These are phyloP conservation scores for Formica aserva DNA, from an alignment of 2,888 invertebrate genomes.

Conservation along the genomic window DNA sequence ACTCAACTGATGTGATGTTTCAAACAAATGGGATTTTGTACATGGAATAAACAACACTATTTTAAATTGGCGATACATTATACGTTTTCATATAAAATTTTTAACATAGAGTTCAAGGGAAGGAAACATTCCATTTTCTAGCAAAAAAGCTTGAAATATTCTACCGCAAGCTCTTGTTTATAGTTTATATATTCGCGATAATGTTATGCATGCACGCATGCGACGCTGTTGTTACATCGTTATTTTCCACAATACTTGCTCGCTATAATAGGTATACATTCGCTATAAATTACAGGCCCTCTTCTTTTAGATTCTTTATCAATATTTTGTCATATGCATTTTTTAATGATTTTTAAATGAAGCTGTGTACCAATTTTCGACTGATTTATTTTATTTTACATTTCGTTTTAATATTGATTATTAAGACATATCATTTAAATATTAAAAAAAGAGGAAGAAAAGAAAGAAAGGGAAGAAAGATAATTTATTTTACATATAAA, in stretches of 20 bases:
- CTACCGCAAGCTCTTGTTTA: conserved; percentile 21
- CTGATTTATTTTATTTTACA: background rate
- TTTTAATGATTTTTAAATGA: background rate
- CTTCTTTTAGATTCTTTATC: background rate
- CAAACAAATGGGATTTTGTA: conserved; percentile 28
- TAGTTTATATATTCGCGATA: conserved; percentile 41
- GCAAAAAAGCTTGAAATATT: conserved; percentile 40
- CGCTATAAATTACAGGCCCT: conserved; percentile 1
- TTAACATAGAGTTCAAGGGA: conserved; percentile 55
- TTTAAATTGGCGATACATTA: conserved; percentile 64
- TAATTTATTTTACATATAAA: background rate
- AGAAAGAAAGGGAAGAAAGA: background rate
- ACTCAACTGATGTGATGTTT: conserved; percentile 10
- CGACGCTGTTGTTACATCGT: conserved; percentile 2
- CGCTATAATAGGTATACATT: background rate
- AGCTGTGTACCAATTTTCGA: background rate
- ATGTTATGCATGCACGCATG: conserved; percentile 18
- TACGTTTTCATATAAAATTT: conserved; percentile 74
- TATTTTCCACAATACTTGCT: conserved; percentile 7
- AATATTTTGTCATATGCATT: background rate
- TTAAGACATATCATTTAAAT: background rate
- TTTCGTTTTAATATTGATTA: background rate
- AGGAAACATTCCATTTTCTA: conserved; percentile 36
- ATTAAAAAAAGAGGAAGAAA: background rate
- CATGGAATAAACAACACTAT: conserved; percentile 51